Conservation (phyloP, 2,113 vertebrate genomes). For the Cichladusa arquata region DNA sequence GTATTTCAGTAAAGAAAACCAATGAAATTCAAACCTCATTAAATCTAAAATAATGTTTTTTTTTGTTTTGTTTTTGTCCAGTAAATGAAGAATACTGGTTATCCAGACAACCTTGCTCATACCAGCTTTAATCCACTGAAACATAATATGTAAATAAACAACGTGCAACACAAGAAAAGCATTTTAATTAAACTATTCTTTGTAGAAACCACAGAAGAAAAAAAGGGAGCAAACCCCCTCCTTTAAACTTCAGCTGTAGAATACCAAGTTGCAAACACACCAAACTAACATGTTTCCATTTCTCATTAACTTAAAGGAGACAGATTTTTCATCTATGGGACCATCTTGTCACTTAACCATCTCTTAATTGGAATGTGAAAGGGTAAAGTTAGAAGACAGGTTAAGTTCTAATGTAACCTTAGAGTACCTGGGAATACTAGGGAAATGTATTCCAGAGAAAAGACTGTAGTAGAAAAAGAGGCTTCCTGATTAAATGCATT, state of each 20-base stretch:
- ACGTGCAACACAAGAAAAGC: neutral
- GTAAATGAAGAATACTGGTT: neutral
- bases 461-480: neutral
- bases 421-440: neutral
- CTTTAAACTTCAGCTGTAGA: neutral
- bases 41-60: neutral
- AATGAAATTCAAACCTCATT: neutral
- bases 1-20: neutral
- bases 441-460: neutral
- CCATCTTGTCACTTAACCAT: neutral
- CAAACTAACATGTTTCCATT: neutral
- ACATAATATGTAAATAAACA: neutral
- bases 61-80: neutral
- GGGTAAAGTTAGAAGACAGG: neutral
- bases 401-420: neutral
- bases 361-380: neutral
- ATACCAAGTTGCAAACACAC: neutral
- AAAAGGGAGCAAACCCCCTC: neutral
- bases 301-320: neutral
- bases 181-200: neutral
- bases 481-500: accelerated
- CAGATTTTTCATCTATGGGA: neutral
- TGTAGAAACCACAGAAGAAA: neutral
- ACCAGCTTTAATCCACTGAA: neutral
- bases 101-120: neutral